phyloP scores from a whole-genome alignment of 92 coral and sea anemone species.

The Pocillopora grandis region DNA sequence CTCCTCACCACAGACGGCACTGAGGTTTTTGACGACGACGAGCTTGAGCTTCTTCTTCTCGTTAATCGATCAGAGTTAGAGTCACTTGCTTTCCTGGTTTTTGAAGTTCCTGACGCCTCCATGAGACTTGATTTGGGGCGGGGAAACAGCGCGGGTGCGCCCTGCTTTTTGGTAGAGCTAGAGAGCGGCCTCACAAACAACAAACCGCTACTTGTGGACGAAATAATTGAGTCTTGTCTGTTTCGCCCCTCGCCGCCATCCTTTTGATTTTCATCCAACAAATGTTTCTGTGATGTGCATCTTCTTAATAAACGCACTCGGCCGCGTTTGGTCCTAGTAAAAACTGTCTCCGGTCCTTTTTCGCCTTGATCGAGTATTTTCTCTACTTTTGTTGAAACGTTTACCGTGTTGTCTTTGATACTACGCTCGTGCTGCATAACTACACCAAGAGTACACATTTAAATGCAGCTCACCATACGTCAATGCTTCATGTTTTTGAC shows the following conservation, averaged over 20 bases:
- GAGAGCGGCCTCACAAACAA: slow-evolving; percentile 34
- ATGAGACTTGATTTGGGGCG: slow-evolving; percentile 20
- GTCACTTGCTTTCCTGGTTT: not conserved
- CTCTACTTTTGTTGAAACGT: not conserved
- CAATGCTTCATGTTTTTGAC: not conserved
- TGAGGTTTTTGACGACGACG: not conserved
- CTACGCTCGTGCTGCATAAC: not conserved
- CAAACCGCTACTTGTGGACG: slow-evolving; percentile 28
- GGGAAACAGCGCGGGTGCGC: not conserved
- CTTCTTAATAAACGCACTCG: slow-evolving; percentile 17
- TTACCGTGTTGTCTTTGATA: not conserved
- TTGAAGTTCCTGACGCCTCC: not conserved
- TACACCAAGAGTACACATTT: not conserved
- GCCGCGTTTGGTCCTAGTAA: not conserved
- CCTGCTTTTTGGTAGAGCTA: slow-evolving; percentile 13
- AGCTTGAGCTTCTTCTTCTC: not conserved
- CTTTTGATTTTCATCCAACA: slow-evolving; percentile 7
- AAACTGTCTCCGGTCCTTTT: slow-evolving; percentile 1
- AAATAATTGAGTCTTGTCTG: slow-evolving; percentile 24
- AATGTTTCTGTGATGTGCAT: slow-evolving; percentile 16
- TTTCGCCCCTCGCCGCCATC: not conserved
- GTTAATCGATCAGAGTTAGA: not conserved
- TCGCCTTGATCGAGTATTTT: not conserved
- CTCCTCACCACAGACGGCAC: not conserved
- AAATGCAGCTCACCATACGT: not conserved